phyloP scores from a whole-genome alignment of 2,797 vertebrate genomes.

The Emydoidea blandingii region DNA sequence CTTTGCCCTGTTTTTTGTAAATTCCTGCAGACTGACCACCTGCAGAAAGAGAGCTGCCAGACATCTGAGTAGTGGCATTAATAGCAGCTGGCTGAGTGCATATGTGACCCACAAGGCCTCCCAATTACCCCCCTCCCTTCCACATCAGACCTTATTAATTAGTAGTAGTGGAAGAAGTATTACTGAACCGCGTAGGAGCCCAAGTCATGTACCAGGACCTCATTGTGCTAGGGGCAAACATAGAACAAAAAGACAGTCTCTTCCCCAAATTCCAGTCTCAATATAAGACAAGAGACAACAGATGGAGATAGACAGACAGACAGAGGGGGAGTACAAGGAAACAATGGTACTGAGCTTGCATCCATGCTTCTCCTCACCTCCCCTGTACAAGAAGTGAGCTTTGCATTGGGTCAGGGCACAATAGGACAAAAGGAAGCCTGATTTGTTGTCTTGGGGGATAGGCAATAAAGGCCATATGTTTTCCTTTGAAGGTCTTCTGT shows the following conservation, averaged over 20 bases:
- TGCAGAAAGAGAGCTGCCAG: neutral
- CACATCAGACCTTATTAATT: neutral
- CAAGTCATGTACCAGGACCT: neutral
- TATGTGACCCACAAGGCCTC: neutral
- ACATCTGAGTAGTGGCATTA: neutral
- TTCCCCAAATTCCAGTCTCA: neutral
- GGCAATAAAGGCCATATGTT: neutral
- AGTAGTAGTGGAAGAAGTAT: neutral
- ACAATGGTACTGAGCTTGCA: neutral
- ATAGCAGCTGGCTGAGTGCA: neutral
- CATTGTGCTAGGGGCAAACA: neutral
- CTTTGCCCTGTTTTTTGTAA: neutral
- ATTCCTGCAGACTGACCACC: neutral
- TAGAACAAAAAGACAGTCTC: neutral
- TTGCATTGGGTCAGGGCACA: neutral
- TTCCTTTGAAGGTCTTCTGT: neutral
- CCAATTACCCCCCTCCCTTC: neutral
- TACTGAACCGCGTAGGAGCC: neutral
- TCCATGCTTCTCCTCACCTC: neutral
- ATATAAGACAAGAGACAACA: neutral
- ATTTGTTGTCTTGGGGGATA: neutral
- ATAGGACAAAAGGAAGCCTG: neutral
- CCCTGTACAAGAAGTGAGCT: rapidly evolving
- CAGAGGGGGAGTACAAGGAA: neutral
- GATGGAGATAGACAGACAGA: neutral